A percentile compares a stretch with the other conserved stretches of the same genome.
phyloP scores from a whole-genome alignment of 2,888 invertebrate species.

The Parnassius mnemosyne region DNA sequence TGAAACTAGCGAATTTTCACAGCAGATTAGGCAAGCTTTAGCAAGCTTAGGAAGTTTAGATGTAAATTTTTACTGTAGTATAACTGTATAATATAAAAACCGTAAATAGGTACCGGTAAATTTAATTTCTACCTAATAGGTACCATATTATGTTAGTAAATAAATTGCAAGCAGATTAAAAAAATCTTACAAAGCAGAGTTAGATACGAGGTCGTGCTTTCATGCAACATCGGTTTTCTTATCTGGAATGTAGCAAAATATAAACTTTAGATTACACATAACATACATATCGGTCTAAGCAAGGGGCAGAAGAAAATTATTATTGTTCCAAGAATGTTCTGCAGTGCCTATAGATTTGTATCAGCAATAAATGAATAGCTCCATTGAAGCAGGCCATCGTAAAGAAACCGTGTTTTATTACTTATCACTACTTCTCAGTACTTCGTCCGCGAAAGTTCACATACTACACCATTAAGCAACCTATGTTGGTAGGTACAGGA shows the following conservation, averaged over 20 bases:
- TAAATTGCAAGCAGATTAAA: no score
- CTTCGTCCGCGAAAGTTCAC: slow-evolving; percentile 60
- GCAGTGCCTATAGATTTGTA: slow-evolving; percentile 23
- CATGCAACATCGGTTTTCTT: background rate
- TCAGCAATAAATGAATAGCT: slow-evolving; percentile 26
- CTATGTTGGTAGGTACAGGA: slow-evolving; percentile 34
- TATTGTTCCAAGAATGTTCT: slow-evolving; percentile 23
- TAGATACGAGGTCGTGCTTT: no score
- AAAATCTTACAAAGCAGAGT: no score
- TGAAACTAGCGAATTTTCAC: no score
- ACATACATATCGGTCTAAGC: slow-evolving; percentile 8
- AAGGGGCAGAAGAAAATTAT: slow-evolving; percentile 22
- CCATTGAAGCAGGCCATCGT: slow-evolving; percentile 24
- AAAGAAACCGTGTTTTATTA: slow-evolving; percentile 29
- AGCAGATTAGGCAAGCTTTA: no score
- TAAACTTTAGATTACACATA: slow-evolving; percentile 15
- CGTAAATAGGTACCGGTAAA: no score
- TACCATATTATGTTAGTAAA: no score
- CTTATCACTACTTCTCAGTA: slow-evolving; percentile 33
- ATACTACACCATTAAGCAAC: slow-evolving; percentile 45
- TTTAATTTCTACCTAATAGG: no score
- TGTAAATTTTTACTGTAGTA: no score
- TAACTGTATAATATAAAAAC: no score
- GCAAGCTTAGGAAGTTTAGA: no score
- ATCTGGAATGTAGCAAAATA: slow-evolving; percentile 15